These are phyloP conservation scores for Scolopax mira DNA, from an alignment of 2,113 vertebrate genomes.

Conservation along the genomic window DNA sequence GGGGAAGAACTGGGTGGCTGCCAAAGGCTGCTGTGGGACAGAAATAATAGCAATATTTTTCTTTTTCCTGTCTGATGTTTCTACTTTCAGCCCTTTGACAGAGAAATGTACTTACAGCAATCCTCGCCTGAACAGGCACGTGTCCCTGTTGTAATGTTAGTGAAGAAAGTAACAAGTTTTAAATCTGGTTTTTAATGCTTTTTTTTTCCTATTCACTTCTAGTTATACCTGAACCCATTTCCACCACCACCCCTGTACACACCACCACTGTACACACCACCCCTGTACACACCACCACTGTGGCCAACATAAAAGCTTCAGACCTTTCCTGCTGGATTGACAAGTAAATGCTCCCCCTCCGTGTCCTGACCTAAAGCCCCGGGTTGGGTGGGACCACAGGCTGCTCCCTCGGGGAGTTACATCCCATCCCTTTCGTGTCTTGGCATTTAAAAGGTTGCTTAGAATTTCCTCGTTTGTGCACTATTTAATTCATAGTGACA, in stretches of 20 bases:
- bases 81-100: background rate
- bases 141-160: fast-evolving
- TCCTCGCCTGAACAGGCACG: fast-evolving
- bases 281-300: background rate
- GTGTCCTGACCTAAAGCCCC: background rate
- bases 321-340: background rate
- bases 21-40: background rate
- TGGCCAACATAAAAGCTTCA: background rate
- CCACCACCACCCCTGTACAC: background rate
- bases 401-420: background rate
- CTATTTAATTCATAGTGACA: background rate
- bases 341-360: constrained; percentile 1
- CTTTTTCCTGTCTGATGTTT: background rate
- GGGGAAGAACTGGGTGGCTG: background rate
- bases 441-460: background rate
- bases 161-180: fast-evolving
- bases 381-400: background rate
- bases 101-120: fast-evolving
- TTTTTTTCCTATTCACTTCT: background rate
- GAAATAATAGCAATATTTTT: no score
- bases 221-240: background rate
- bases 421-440: fast-evolving
- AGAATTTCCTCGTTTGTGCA: background rate
- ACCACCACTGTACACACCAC: background rate
- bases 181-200: background rate